Evolutionary conservation across 2,888 invertebrate species (phyloP).

Genomic region (Entomobrya multifasciata): DNA sequence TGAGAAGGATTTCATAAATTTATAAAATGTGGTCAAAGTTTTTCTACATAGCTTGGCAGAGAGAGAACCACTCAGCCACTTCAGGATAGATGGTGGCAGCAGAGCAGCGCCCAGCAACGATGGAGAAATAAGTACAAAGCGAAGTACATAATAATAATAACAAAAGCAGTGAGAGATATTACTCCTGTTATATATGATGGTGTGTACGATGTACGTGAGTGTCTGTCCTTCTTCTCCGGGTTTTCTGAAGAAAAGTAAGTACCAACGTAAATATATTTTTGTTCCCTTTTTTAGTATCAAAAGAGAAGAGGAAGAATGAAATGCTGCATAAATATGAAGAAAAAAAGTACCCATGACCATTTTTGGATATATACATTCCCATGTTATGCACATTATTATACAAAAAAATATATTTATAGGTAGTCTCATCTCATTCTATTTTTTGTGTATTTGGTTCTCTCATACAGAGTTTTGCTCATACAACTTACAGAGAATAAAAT

Average conservation of each 20-base stretch:
- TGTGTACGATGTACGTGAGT: slow-evolving; percentile 51
- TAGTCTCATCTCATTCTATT: too few relatives aligned
- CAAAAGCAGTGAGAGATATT: slow-evolving; percentile 52
- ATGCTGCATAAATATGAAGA: too few relatives aligned
- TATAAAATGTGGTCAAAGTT: slow-evolving; percentile 60
- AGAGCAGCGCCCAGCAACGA: not conserved
- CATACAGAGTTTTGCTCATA: too few relatives aligned
- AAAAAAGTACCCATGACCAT: too few relatives aligned
- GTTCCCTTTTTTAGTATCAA: slow-evolving; percentile 29
- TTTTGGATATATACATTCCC: too few relatives aligned
- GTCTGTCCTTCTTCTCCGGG: slow-evolving; percentile 25
- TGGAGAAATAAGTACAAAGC: slow-evolving; percentile 42
- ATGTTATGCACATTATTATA: too few relatives aligned
- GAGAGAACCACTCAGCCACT: slow-evolving; percentile 55
- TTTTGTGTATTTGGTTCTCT: too few relatives aligned
- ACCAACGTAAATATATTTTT: slow-evolving; percentile 8
- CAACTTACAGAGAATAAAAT: slow-evolving; percentile 42
- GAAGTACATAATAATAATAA: slow-evolving; percentile 25
- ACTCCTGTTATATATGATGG: slow-evolving; percentile 23
- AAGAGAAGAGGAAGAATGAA: not conserved
- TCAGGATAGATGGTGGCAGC: slow-evolving; percentile 67
- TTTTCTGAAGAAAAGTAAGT: slow-evolving; percentile 25
- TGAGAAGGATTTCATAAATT: slow-evolving; percentile 48
- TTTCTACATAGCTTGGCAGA: too few relatives aligned
- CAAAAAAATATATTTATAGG: too few relatives aligned